Evolutionary conservation across 2,113 vertebrate species (phyloP).

Genomic region (Halichoerus grypus): DNA sequence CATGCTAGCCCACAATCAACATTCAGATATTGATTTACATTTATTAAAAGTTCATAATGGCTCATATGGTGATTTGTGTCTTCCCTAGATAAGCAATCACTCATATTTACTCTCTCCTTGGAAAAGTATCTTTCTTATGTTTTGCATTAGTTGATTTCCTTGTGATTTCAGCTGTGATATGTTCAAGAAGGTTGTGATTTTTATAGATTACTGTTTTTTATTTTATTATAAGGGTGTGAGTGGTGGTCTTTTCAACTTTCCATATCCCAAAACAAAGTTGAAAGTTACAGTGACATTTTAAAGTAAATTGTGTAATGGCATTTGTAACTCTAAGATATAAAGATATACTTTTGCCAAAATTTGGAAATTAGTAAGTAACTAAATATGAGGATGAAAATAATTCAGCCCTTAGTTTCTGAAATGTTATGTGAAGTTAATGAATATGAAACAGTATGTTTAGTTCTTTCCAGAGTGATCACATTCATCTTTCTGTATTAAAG

Average conservation of each 20-base stretch:
- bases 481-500: conserved; percentile 1
- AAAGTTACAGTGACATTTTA: conserved; percentile 10
- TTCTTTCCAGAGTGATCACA: neutral
- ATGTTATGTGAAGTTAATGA: conserved; percentile 32
- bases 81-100: neutral
- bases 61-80: neutral
- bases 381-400: conserved; percentile 2
- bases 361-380: neutral
- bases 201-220: neutral
- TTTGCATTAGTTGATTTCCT: neutral
- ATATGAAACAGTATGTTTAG: neutral
- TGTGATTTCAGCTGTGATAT: neutral
- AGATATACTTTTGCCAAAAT: neutral
- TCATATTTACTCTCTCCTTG: neutral
- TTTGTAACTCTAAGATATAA: conserved; percentile 3
- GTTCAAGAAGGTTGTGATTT: neutral
- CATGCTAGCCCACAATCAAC: neutral
- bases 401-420: neutral
- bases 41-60: neutral
- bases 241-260: neutral
- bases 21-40: neutral
- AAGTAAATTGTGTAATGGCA: neutral
- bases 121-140: neutral
- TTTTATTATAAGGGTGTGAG: neutral
- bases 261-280: neutral